These are phyloP conservation scores for Hydra vulgaris DNA, from an alignment of 30 jellyfish, hydroid and myxozoan species.

Conservation along the genomic window DNA sequence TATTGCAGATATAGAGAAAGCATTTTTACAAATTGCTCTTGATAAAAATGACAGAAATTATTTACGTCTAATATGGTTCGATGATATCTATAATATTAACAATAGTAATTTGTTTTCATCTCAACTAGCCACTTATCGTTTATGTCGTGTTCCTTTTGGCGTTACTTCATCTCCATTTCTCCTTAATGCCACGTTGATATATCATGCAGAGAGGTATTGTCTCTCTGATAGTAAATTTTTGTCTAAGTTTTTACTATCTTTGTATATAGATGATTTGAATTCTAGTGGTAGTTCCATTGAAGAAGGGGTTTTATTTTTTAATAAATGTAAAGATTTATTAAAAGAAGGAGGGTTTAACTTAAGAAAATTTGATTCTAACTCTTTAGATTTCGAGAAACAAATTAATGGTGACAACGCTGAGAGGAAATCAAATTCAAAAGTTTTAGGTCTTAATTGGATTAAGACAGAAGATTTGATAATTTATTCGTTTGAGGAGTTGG, in stretches of 20 bases:
- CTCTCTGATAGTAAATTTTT: neutral
- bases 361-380: neutral
- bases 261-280: conserved; percentile 1
- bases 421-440: neutral
- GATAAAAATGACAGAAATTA: too few relatives aligned
- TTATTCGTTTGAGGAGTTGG: neutral
- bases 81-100: too few relatives aligned
- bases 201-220: neutral
- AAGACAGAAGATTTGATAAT: neutral
- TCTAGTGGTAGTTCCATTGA: neutral
- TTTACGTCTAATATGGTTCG: too few relatives aligned
- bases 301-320: neutral
- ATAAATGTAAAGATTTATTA: too few relatives aligned
- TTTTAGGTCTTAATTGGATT: neutral
- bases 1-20: too few relatives aligned
- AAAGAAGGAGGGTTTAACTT: neutral
- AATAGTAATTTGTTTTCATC: too few relatives aligned
- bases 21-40: too few relatives aligned
- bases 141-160: conserved; percentile 5
- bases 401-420: neutral
- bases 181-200: conserved; percentile 3
- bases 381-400: neutral
- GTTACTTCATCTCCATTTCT: too few relatives aligned
- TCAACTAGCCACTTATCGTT: too few relatives aligned
- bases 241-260: neutral